Base-by-base conservation (phyloP, 2,113 vertebrate species). In the Sylvilagus bachmani region DNA sequence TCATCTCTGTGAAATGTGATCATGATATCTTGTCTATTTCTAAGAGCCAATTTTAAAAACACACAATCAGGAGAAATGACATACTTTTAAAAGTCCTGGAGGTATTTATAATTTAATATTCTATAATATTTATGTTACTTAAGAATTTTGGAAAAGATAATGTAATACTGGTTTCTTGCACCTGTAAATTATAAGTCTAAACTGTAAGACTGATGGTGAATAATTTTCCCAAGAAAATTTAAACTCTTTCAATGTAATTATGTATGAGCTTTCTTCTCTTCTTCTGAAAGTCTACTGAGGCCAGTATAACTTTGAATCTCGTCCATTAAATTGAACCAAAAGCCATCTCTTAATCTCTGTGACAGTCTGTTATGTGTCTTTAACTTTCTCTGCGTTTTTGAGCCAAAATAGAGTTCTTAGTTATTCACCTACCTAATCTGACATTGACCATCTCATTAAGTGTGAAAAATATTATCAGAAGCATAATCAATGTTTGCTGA, bases 391-490 rank as follows among this genome's bases (percentile, higher is more conserved):
- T 90, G 16, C 1, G 12, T 80, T 93, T 93, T 71, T 94, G 51
- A 94, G 9, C 6, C 74, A 92, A 90, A 90, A 92, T 24, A 79
- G 33, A 73, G 38, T 95, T 94, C 24, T 88, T 44, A 86, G 27
- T 44, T 14, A 77, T 1, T 88, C 29, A 70, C 86, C 88, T 62
- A 71, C 62, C 31, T 82, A 94, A 73, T 27, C 19, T 84, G 80
- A 69, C 84, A 87, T 36, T 81, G 90, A 87, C 70, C 71, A 91
- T 85, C 77, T 93, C 55, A 86, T 96, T 96, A 93, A 51, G 36
- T 75, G 21, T 82, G 38, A 90, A 86, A 95, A 93, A 91, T 95
- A 94, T 95, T 87, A 81, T 95, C 71, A 93, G 85, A 93, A 73
- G 2, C 27, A 51, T 79, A 88, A 90, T 93, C 62, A 78, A 83